Conservation (phyloP, 1,140 invertebrate genomes). For the Lysiphlebus fabarum region DNA sequence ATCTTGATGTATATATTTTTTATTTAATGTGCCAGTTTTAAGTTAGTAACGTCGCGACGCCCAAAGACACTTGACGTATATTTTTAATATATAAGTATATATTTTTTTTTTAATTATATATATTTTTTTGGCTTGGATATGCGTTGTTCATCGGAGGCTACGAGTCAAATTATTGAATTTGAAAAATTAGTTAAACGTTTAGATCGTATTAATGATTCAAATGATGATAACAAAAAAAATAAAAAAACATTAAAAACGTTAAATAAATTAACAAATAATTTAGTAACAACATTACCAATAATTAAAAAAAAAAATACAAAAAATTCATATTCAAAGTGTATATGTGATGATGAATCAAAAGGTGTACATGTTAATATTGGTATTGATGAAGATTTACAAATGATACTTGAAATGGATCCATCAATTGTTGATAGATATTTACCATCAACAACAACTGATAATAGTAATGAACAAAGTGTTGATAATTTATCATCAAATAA, state of each 20-base stretch:
- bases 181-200: constrained; percentile 48
- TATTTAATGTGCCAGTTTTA: constrained; percentile 33
- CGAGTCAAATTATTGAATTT: constrained; percentile 49
- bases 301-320: constrained; percentile 1
- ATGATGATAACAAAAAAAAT: constrained; percentile 8
- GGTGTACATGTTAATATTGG: constrained; percentile 57
- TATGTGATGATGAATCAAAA: constrained; percentile 23
- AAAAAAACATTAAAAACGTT: constrained; percentile 9
- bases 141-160: constrained; percentile 38
- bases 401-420: constrained; percentile 64
- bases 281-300: constrained; percentile 12
- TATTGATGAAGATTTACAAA: constrained; percentile 62
- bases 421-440: constrained; percentile 56
- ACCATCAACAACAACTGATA: constrained; percentile 26
- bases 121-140: constrained; percentile 24
- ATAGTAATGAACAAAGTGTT: not conserved
- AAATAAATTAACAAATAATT: constrained; percentile 2
- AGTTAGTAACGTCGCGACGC: constrained; percentile 43
- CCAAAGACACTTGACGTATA: constrained; percentile 23
- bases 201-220: constrained; percentile 45
- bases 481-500: too few species aligned
- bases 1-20: constrained; percentile 5
- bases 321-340: constrained; percentile 8
- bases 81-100: not conserved
- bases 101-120: constrained; percentile 6